Conservation (phyloP, 92 coral and sea anemone genomes). For the Blastomussa wellsi region DNA sequence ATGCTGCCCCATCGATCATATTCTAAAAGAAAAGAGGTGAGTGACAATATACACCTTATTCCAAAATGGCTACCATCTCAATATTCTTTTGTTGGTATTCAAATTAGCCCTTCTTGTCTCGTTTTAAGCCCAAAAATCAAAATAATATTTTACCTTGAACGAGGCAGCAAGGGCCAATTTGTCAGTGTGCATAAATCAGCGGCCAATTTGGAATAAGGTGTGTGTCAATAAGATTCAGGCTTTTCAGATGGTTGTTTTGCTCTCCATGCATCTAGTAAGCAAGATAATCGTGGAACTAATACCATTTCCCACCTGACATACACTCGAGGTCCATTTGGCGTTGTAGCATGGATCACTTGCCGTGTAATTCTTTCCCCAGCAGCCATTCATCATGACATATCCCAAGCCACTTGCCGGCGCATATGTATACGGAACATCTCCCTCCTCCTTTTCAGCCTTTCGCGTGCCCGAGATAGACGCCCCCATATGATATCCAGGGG, state of each 20-base stretch:
- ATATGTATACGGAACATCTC: slow-evolving; percentile 40
- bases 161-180: too few species aligned
- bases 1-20: slow-evolving; percentile 62
- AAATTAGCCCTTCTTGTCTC: too few species aligned
- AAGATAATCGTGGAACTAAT: background rate
- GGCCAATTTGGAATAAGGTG: too few species aligned
- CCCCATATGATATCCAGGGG: slow-evolving; percentile 47
- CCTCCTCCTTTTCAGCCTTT: slow-evolving; percentile 25
- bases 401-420: slow-evolving; percentile 47
- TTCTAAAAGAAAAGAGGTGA: slow-evolving; percentile 11
- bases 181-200: too few species aligned
- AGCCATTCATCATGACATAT: slow-evolving; percentile 49
- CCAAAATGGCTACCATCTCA: too few species aligned
- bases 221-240: background rate
- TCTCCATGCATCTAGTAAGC: background rate
- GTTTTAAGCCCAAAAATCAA: too few species aligned
- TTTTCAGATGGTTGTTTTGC: too few species aligned
- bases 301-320: slow-evolving; percentile 33
- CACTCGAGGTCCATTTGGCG: slow-evolving; percentile 21
- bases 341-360: slow-evolving; percentile 44
- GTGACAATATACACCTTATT: too few species aligned
- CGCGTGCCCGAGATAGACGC: slow-evolving; percentile 18
- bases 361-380: slow-evolving; percentile 53
- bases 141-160: too few species aligned
- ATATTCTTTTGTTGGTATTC: too few species aligned